A percentile compares a stretch with the other conserved stretches of the same genome.
These are phyloP conservation scores for Masticophis lateralis DNA, from an alignment of 2,797 vertebrate species.

Conservation along the genomic window DNA sequence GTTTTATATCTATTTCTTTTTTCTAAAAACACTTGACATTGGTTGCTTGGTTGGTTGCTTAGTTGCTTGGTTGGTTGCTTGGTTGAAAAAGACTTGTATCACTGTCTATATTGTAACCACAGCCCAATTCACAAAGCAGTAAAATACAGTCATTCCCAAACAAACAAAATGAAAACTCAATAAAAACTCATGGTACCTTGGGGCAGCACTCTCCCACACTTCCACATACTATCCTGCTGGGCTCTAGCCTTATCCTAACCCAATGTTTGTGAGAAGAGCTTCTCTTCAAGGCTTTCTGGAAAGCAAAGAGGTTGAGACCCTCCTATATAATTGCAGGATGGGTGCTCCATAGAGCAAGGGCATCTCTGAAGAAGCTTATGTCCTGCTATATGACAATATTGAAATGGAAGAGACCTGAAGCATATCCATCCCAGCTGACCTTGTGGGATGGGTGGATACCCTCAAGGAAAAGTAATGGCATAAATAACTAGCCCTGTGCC, in stretches of 20 bases:
- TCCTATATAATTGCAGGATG: not conserved
- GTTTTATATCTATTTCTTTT: not conserved
- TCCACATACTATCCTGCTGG: not conserved
- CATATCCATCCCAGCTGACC: not conserved
- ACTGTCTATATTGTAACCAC: not conserved
- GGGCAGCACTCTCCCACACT: not conserved
- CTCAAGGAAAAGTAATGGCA: not conserved
- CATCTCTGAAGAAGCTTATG: not conserved
- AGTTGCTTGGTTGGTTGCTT: not conserved
- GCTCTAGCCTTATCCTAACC: not conserved
- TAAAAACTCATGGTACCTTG: not conserved
- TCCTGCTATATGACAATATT: not conserved
- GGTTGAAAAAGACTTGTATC: not conserved
- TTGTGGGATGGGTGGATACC: not conserved
- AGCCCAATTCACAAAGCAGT: not conserved
- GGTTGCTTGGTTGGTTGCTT: no score
- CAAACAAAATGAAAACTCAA: not conserved
- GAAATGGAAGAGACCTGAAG: not conserved
- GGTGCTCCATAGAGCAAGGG: not conserved
- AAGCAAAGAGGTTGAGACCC: not conserved
- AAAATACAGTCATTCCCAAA: not conserved
- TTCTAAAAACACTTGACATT: not conserved
- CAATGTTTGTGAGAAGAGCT: not conserved
- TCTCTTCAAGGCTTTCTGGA: not conserved
- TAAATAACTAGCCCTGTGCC: not conserved